Conservation (phyloP, 2,797 vertebrate genomes). For the Sorex maritimensis region DNA sequence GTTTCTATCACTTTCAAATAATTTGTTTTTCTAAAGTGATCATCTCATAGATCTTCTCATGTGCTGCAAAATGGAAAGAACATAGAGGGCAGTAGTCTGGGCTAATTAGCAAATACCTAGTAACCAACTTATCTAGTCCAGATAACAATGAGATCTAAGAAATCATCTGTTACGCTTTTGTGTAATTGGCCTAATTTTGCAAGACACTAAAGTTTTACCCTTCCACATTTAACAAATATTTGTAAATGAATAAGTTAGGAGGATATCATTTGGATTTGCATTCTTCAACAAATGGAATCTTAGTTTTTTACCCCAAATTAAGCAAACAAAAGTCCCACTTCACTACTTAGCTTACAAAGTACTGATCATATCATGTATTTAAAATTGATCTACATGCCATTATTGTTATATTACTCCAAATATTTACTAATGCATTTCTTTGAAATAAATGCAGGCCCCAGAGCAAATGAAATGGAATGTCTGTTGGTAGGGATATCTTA, state of each 20-base stretch:
- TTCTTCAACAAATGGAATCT: conserved; percentile 32
- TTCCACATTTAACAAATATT: conserved; percentile 49
- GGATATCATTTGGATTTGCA: background rate
- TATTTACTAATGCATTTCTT: background rate
- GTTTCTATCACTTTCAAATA: conserved; percentile 18
- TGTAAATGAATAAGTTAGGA: conserved; percentile 58
- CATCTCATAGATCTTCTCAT: background rate
- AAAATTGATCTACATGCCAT: conserved; percentile 21
- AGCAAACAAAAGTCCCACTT: background rate
- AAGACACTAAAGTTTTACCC: background rate
- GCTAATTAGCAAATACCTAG: background rate
- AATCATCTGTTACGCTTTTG: background rate
- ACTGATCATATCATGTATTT: background rate
- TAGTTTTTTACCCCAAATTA: conserved; percentile 24
- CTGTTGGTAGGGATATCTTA: background rate
- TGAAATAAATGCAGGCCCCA: conserved; percentile 28
- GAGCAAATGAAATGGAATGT: conserved; percentile 7
- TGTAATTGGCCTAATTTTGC: background rate
- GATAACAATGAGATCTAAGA: background rate
- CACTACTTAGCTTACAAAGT: background rate
- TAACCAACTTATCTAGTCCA: background rate
- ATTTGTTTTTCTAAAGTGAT: conserved; percentile 26
- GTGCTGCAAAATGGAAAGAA: background rate
- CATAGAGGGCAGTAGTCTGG: background rate
- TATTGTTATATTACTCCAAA: background rate